Evolutionary conservation across 2,113 vertebrate species (phyloP).

Genomic region (Alethe diademata): DNA sequence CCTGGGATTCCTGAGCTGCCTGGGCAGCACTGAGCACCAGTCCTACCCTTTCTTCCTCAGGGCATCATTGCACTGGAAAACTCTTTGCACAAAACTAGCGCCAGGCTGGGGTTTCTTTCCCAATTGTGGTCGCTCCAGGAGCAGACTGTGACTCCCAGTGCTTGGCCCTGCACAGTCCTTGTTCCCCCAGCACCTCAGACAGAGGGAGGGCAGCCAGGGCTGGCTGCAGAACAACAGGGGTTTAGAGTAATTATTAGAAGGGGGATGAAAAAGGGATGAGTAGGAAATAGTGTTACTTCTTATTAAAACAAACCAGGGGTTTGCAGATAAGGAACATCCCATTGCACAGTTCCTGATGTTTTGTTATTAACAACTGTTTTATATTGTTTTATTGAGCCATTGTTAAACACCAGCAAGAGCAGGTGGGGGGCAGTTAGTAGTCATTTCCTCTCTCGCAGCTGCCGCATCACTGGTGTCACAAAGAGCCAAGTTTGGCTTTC

Average conservation of each 20-base stretch:
- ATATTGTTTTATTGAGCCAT: neutral
- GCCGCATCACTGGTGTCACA: neutral
- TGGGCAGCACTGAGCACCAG: neutral
- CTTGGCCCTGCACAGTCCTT: neutral
- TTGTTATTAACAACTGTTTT: neutral
- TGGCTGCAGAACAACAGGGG: neutral
- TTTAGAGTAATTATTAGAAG: neutral
- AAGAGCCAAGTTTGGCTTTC: neutral
- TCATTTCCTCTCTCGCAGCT: neutral
- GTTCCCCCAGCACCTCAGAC: neutral
- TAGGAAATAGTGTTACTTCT: neutral
- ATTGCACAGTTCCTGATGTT: neutral
- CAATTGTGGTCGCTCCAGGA: rapidly evolving
- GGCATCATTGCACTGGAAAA: slow-evolving; percentile 14
- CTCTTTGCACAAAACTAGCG: neutral
- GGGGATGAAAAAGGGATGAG: neutral
- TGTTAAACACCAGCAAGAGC: neutral
- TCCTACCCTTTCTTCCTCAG: neutral
- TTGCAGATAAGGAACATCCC: neutral
- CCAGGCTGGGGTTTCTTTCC: neutral
- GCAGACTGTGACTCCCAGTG: neutral
- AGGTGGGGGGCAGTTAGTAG: neutral
- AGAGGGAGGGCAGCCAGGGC: neutral
- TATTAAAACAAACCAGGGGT: neutral
- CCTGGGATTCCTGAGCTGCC: neutral